Conservation (phyloP, 1,140 invertebrate genomes). For the Holcopasites calliopsidis region DNA sequence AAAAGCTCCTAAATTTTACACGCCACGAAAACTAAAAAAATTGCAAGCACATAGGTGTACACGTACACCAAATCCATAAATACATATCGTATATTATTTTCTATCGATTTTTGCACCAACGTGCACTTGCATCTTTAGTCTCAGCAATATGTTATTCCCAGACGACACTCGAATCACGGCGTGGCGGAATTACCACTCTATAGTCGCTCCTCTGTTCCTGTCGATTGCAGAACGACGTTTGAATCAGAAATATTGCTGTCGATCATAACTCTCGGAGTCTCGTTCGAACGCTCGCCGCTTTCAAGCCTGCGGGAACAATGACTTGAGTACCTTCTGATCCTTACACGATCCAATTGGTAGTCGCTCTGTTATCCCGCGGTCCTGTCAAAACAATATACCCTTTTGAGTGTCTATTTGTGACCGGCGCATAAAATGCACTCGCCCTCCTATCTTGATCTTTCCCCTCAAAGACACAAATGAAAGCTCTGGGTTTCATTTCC, state of each 20-base stretch:
- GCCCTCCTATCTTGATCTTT: background rate
- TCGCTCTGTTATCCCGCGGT: conserved; percentile 1
- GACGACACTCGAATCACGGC: background rate
- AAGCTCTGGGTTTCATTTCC: background rate
- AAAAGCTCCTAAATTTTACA: too few relatives aligned
- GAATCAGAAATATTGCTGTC: conserved; percentile 43
- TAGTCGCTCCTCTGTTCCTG: background rate
- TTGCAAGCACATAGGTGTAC: too few relatives aligned
- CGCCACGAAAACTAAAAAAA: too few relatives aligned
- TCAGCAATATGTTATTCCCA: too few relatives aligned
- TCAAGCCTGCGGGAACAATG: conserved; percentile 30
- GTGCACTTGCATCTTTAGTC: too few relatives aligned
- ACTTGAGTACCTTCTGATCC: conserved; percentile 24
- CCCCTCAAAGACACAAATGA: background rate
- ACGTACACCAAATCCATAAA: too few relatives aligned
- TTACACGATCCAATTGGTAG: conserved; percentile 37
- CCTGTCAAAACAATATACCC: conserved; percentile 30
- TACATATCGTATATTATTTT: too few relatives aligned
- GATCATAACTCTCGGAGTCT: background rate
- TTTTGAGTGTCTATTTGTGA: background rate
- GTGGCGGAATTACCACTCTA: conserved; percentile 6
- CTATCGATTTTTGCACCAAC: too few relatives aligned
- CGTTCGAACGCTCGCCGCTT: conserved; percentile 13
- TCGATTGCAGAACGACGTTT: conserved; percentile 26
- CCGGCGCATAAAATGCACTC: background rate